These are phyloP conservation scores for Neotragus pygmaeus DNA, from an alignment of 2,113 vertebrate species.

Conservation along the genomic window DNA sequence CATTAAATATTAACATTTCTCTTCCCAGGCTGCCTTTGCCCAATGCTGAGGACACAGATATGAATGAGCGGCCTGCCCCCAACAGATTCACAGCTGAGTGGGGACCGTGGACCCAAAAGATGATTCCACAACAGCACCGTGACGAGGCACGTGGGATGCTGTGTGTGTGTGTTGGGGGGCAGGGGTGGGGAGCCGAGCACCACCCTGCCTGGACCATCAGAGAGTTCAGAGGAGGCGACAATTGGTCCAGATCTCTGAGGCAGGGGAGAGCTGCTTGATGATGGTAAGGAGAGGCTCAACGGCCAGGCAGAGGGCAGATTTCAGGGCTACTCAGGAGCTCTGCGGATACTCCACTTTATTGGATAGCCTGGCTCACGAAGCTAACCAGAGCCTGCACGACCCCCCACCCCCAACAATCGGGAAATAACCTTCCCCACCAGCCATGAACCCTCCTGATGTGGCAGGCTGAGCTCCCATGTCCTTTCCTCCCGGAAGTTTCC, in stretches of 20 bases:
- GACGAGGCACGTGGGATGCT: background rate
- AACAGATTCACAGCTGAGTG: background rate
- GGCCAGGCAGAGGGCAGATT: background rate
- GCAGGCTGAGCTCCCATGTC: background rate
- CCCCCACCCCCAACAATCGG: too few species aligned
- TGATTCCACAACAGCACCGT: background rate
- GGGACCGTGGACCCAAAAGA: background rate
- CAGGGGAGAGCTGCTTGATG: background rate
- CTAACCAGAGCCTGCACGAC: too few species aligned
- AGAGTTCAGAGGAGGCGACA: background rate
- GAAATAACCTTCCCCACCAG: background rate
- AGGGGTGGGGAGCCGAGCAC: accelerated
- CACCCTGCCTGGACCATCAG: background rate
- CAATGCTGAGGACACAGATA: background rate
- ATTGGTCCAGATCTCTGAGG: background rate
- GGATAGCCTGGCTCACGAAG: background rate
- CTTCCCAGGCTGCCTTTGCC: background rate
- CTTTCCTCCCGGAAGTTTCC: background rate
- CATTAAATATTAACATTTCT: background rate
- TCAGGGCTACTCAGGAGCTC: background rate
- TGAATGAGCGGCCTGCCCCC: background rate
- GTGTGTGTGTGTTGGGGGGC: too few species aligned
- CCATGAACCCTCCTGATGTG: background rate
- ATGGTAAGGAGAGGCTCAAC: background rate
- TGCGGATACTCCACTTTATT: background rate